phyloP scores from a whole-genome alignment of 1,140 invertebrate species.

The Drosophila prosaltans region DNA sequence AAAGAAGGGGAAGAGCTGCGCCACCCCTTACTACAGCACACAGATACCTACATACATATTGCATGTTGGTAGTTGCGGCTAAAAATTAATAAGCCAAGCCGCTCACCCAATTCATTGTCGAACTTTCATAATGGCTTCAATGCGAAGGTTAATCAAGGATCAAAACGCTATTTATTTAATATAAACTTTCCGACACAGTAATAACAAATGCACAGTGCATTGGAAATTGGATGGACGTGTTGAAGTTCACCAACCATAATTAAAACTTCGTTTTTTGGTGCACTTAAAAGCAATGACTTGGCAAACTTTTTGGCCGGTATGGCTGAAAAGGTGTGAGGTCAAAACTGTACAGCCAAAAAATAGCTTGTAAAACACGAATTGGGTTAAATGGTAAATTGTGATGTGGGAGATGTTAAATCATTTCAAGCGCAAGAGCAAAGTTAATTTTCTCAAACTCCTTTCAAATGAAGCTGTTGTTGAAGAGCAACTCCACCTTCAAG shows the following conservation, averaged over 20 bases:
- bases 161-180: conserved; percentile 45
- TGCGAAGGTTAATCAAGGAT: neutral
- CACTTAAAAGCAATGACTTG: too few species aligned
- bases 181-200: conserved; percentile 20
- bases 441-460: neutral
- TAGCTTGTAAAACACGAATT: neutral
- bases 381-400: too few species aligned
- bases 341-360: neutral
- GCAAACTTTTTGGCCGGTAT: too few species aligned
- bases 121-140: conserved; percentile 46
- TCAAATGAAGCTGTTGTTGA: neutral
- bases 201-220: too few species aligned
- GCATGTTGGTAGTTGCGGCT: neutral
- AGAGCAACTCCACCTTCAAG: neutral
- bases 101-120: conserved; percentile 21
- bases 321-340: too few species aligned
- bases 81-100: neutral
- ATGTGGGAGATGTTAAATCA: too few species aligned
- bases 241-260: too few species aligned
- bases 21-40: neutral
- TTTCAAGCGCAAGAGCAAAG: too few species aligned
- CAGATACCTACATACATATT: neutral
- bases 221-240: too few species aligned
- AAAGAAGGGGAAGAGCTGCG: neutral
- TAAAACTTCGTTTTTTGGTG: too few species aligned